Conservation (phyloP, 1,140 invertebrate species). For the Pseudomyrmex pallidus region DNA sequence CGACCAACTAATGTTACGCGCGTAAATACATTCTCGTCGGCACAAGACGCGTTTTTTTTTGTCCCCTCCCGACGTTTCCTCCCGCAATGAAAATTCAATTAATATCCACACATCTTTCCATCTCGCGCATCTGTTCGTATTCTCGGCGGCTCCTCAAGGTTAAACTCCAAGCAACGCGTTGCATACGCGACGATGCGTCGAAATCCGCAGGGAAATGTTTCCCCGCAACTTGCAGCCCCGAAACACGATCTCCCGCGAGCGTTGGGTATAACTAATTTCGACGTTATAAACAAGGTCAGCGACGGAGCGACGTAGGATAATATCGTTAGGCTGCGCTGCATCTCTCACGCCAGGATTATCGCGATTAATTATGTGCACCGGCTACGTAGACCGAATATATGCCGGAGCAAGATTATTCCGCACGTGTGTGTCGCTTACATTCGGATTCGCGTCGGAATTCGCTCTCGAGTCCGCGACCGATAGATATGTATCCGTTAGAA, state of each 20-base stretch:
- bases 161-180: slow-evolving; percentile 8
- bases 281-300: slow-evolving; percentile 71
- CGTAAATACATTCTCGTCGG: background rate
- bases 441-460: slow-evolving; percentile 7
- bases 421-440: slow-evolving; percentile 40
- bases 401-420: slow-evolving; percentile 50
- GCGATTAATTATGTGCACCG: slow-evolving; percentile 70
- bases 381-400: slow-evolving; percentile 67
- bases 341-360: slow-evolving; percentile 69
- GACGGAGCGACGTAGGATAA: slow-evolving; percentile 67
- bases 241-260: slow-evolving; percentile 65
- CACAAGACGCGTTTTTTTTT: background rate
- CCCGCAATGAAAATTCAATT: too few relatives aligned
- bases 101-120: too few relatives aligned
- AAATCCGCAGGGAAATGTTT: slow-evolving; percentile 42
- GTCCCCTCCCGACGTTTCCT: background rate
- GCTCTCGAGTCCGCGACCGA: background rate
- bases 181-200: slow-evolving; percentile 2
- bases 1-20: background rate
- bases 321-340: slow-evolving; percentile 70
- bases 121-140: background rate
- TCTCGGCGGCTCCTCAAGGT: background rate
- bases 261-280: slow-evolving; percentile 69
- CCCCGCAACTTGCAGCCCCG: slow-evolving; percentile 38
- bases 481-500: slow-evolving; percentile 14